phyloP scores from a whole-genome alignment of 2,113 vertebrate genomes.

The Willisornis vidua region DNA sequence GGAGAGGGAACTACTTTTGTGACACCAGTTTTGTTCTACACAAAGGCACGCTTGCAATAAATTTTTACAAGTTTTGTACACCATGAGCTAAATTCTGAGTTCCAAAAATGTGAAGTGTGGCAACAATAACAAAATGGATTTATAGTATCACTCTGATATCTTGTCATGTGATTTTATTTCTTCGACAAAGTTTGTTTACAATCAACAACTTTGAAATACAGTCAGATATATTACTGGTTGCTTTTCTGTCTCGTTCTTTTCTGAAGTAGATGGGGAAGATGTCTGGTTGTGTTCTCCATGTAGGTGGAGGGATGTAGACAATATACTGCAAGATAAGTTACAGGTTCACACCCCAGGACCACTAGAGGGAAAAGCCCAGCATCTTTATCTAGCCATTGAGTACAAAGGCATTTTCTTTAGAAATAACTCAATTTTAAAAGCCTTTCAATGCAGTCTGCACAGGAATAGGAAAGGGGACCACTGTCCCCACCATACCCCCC shows the following conservation, averaged over 20 bases:
- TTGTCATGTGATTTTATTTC: conserved; percentile 69
- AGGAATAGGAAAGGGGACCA: neutral
- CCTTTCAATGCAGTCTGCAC: neutral
- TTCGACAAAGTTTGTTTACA: conserved; percentile 67
- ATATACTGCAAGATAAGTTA: neutral
- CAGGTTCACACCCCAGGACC: neutral
- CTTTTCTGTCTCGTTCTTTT: conserved; percentile 19
- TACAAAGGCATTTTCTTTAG: neutral
- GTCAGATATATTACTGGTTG: conserved; percentile 20
- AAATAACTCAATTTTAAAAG: neutral
- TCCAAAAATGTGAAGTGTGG: conserved; percentile 61
- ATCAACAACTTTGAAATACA: conserved; percentile 71
- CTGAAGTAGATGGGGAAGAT: neutral
- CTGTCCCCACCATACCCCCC: accelerated
- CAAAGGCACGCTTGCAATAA: conserved; percentile 65
- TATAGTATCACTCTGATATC: conserved; percentile 61
- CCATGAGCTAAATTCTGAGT: conserved; percentile 61
- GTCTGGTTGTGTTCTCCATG: neutral
- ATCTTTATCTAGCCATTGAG: neutral
- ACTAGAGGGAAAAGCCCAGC: neutral
- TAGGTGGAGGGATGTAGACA: neutral
- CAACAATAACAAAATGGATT: conserved; percentile 62
- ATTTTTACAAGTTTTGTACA: conserved; percentile 69
- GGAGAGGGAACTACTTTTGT: conserved; percentile 60
- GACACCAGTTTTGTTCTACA: conserved; percentile 59